Base-by-base conservation (phyloP, 2,113 vertebrate genomes). In the Prunella himalayana region DNA sequence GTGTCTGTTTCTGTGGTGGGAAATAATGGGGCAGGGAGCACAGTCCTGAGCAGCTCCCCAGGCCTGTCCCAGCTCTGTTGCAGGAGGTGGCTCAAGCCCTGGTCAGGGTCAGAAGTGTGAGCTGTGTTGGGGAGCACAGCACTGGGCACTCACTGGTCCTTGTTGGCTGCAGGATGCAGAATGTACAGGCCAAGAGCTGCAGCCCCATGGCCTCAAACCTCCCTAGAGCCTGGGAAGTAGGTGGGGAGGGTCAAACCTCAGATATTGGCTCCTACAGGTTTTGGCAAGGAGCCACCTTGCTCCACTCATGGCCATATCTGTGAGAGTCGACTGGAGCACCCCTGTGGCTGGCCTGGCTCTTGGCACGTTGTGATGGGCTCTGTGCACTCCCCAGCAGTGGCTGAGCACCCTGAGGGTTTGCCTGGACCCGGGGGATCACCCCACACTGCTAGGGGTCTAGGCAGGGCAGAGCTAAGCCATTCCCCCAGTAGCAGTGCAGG, bases 291-390 rank as follows among this genome's bases (percentile, higher is more conserved):
- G 25, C 60, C 1, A 3, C 63, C 27, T 79, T 0, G 0, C 2
- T 6, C 17, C 1, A 3, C 30, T 24, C 31, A 14, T 4, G 4
- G 54, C 64, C 39, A 4, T 13, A 20, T 37, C 35, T 0, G 0
- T 39, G 68, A 64, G 23, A 70, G 30, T 23, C 7, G 6, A 45
- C 6, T 0, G 0, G 39, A 68, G 49, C 66, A 50, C 8, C 64
- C 31, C 19, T 75, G 51, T 0, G 0, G 35, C 44, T 14, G 18
- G 37, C 27, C 49, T 2, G 7, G 61, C 47, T 10, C 4, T 33
- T 56, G 20, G 5, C 0, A 3, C 0, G 1, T 24, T 63, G 35
- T 30, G 19, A 7, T 73, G 64, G 64, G 39, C 41, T 49, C 42
- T 66, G n/a, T 14, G 15, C 60, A 27, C 25, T 49, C 22, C 42